Evolutionary conservation across 2,888 invertebrate genomes (phyloP).

Genomic region (Peribatodes rhomboidaria): DNA sequence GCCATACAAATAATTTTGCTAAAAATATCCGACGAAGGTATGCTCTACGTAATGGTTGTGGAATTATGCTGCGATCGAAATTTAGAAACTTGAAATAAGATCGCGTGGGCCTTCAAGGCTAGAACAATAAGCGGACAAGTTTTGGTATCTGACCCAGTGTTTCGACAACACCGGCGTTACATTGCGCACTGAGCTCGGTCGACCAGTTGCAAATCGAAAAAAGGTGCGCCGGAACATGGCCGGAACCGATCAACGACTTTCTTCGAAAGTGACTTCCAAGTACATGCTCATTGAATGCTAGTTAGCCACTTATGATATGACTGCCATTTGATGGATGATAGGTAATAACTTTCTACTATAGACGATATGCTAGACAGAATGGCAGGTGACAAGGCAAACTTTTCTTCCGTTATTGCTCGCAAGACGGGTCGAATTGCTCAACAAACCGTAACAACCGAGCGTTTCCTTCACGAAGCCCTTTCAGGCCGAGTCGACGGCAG

Average conservation of each 20-base stretch:
- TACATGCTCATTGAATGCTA: constrained; percentile 39
- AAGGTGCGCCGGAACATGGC: constrained; percentile 40
- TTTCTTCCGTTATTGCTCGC: constrained; percentile 30
- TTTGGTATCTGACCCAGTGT: constrained; percentile 43
- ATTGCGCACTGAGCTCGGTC: constrained; percentile 31
- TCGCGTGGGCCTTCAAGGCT: constrained; percentile 58
- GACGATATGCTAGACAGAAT: constrained; percentile 31
- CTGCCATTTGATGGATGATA: constrained; percentile 36
- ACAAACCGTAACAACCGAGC: constrained; percentile 68
- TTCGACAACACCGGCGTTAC: constrained; percentile 30
- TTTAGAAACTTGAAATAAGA: constrained; percentile 50
- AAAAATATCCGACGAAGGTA: constrained; percentile 41
- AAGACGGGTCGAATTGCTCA: constrained; percentile 60
- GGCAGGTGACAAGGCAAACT: constrained; percentile 42
- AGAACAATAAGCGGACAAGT: constrained; percentile 42
- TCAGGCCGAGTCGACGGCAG: constrained; percentile 65
- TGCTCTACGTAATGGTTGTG: constrained; percentile 22
- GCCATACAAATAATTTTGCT: constrained; percentile 31
- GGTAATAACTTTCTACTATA: constrained; percentile 33
- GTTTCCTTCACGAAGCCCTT: constrained; percentile 72
- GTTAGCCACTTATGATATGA: constrained; percentile 30
- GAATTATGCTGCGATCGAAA: constrained; percentile 36
- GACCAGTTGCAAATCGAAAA: constrained; percentile 34
- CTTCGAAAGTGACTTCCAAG: constrained; percentile 44
- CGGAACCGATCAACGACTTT: constrained; percentile 43